phyloP scores from a whole-genome alignment of 2,888 invertebrate species.

The Agrypnus murinus region DNA sequence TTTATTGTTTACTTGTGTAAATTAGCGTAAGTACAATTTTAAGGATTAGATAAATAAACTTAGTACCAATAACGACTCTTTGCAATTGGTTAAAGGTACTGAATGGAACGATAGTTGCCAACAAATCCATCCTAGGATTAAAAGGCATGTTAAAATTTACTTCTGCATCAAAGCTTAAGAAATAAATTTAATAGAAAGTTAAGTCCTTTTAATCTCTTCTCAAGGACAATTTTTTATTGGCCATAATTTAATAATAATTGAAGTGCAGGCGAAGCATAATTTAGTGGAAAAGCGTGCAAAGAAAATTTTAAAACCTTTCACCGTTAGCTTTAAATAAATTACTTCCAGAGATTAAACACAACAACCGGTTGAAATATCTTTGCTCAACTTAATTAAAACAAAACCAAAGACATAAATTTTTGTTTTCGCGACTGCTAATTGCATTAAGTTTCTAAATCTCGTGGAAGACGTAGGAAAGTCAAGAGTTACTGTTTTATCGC shows the following conservation, averaged over 20 bases:
- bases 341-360: constrained; percentile 43
- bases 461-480: constrained; percentile 41
- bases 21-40: too few species aligned
- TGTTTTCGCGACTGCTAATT: constrained; percentile 50
- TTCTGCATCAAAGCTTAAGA: too few species aligned
- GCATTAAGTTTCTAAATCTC: constrained; percentile 52
- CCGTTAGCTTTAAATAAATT: constrained; percentile 47
- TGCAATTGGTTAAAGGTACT: too few species aligned
- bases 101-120: too few species aligned
- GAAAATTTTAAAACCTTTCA: constrained; percentile 38
- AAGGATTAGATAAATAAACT: too few species aligned
- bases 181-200: too few species aligned
- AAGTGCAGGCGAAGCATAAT: constrained; percentile 33
- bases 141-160: too few species aligned
- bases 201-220: too few species aligned
- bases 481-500: constrained; percentile 38
- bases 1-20: too few species aligned
- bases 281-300: constrained; percentile 36
- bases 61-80: too few species aligned
- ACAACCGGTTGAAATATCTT: constrained; percentile 44
- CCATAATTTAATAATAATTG: constrained; percentile 44
- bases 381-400: constrained; percentile 48
- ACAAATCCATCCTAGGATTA: too few species aligned
- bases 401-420: constrained; percentile 50
- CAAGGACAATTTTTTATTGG: constrained; percentile 19